Base-by-base conservation (phyloP, 1,140 invertebrate species). In the Neuroterus valhalla region DNA sequence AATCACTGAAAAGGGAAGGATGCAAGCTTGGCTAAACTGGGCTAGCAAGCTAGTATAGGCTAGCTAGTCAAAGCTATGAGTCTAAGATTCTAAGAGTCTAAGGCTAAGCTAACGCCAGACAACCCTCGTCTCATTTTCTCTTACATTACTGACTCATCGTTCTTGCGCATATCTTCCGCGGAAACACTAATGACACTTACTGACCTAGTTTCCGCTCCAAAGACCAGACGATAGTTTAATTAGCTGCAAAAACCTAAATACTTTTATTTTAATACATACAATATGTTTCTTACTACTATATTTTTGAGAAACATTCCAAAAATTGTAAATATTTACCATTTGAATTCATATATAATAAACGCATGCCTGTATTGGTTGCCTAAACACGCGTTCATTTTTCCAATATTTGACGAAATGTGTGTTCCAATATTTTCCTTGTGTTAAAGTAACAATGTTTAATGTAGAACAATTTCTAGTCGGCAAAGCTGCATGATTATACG, bases 61-160 rank as follows among this genome's bases (percentile, higher is more conserved):
- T 21, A 70, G 23, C 70, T 71, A 76, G 74, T 74, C 78, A 52
- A 31, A 52, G 71, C 45, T 74, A 69, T 74, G 74, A 74, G 50
- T 70, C 66, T 43, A n/a, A 38, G 55, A 1, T n/a, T n/a, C 45
- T 74, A 69, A 71, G 74, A 74, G 50, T 70, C 66, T 43, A n/a
- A 38, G 55, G 1, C 55, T n/a, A 14, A 3, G 55, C 21, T 21
- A 23, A 67, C 52, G 72, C 66, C 66, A 70, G 52, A 66, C 72
- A 62, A 48, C 72, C 72, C 71, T 46, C 62, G 45, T 70, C 26
- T 55, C 48, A 50, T 68, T 44, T 66, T 67, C 72, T 77, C 42
- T 43, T 67, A 74, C 69, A 62, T 77, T 76, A 77, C 77, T 78
- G 77, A 78, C 80, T 81, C 80, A 78, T 78, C 55, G 55, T 62